phyloP scores from a whole-genome alignment of 2,797 vertebrate species.

The Mus caroli region DNA sequence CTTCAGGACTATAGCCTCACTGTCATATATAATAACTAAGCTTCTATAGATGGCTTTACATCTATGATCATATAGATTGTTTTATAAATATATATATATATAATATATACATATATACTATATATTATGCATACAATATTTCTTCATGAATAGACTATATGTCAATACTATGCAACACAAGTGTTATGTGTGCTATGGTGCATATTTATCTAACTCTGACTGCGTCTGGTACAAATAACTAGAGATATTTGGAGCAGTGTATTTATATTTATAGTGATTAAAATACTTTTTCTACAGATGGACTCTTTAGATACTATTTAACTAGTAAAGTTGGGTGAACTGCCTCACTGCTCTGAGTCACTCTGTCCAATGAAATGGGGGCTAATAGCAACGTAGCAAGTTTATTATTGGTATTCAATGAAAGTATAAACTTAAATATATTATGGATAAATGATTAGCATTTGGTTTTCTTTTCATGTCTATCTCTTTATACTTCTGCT shows the following conservation, averaged over 20 bases:
- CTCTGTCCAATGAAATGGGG: not conserved
- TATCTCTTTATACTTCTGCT: not conserved
- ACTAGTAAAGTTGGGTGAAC: not conserved
- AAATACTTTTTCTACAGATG: not conserved
- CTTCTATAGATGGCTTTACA: not conserved
- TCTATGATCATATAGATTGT: not conserved
- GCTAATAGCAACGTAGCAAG: not conserved
- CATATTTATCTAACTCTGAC: not conserved
- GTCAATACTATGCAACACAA: not conserved
- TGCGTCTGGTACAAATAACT: not conserved
- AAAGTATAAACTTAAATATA: not conserved
- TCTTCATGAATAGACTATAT: not conserved
- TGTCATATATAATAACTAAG: not conserved
- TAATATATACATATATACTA: not conserved
- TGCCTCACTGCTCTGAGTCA: slow-evolving; percentile 6
- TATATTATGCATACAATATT: not conserved
- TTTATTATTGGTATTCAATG: not conserved
- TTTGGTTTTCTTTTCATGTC: not conserved
- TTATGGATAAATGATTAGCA: not conserved
- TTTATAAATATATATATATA: not conserved
- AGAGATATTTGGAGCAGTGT: not conserved
- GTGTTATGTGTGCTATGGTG: not conserved
- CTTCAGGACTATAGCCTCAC: not conserved
- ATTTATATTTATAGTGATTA: not conserved
- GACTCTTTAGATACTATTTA: not conserved